Percentiles rank a stretch among this genome's conserved stretches.
phyloP scores from a whole-genome alignment of 2,888 invertebrate species.

The Ectemnius lituratus region DNA sequence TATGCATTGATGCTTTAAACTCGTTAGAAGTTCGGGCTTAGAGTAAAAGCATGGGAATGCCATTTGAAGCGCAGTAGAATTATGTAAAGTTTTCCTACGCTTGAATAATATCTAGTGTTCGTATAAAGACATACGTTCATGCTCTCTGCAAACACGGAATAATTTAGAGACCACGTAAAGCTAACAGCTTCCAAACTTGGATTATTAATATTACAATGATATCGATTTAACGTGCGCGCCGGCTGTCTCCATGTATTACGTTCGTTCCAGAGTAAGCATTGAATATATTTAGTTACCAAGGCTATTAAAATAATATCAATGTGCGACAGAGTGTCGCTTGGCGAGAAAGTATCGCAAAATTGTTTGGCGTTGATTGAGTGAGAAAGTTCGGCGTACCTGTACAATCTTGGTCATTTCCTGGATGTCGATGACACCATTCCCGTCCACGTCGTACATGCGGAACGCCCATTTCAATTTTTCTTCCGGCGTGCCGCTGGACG shows the following conservation, averaged over 20 bases:
- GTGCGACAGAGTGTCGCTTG: not conserved
- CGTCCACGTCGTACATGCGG: conserved; percentile 99
- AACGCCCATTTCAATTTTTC: conserved; percentile 99
- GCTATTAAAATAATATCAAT: no score
- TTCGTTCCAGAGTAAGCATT: not conserved
- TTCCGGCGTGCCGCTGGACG: conserved; percentile 97
- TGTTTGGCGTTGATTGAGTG: not conserved
- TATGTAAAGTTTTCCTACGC: no score
- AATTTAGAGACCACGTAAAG: no score
- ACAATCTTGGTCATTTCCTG: conserved; percentile 99
- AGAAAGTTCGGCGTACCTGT: conserved; percentile 83
- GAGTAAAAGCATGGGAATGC: no score
- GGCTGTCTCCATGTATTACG: not conserved
- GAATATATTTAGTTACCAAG: not conserved
- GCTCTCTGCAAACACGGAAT: no score
- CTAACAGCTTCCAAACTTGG: not conserved
- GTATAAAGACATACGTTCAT: no score
- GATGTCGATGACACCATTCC: conserved; percentile 98
- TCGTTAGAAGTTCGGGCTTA: no score
- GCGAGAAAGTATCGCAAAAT: not conserved
- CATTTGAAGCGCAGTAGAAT: no score
- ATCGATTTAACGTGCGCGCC: not conserved
- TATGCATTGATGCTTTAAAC: no score
- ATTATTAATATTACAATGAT: not conserved
- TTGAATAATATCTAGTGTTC: no score